A percentile compares a stretch with the other conserved stretches of the same genome.
These are phyloP conservation scores for Butorides virescens DNA, from an alignment of 2,113 vertebrate species.

Conservation along the genomic window DNA sequence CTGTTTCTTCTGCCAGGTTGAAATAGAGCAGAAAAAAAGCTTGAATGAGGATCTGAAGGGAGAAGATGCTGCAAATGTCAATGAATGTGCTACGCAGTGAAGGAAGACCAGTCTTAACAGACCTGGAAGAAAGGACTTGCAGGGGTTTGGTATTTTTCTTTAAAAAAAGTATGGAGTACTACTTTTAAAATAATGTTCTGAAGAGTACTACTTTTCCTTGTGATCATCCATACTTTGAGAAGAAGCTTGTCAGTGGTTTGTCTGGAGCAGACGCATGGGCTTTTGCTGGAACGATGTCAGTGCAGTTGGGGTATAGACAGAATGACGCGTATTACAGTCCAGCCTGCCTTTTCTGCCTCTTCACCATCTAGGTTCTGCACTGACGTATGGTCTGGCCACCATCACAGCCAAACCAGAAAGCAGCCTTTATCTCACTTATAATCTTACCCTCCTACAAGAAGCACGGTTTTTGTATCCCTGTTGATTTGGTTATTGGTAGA, in stretches of 20 bases:
- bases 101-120: background rate
- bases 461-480: background rate
- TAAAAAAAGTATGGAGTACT: constrained; percentile 1
- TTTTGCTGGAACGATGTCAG: background rate
- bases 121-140: background rate
- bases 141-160: background rate
- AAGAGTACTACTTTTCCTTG: background rate
- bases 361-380: background rate
- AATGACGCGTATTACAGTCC: background rate
- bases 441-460: background rate
- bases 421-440: constrained; percentile 7
- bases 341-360: constrained; percentile 13
- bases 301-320: background rate
- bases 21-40: constrained; percentile 83
- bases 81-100: constrained; percentile 82
- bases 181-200: constrained; percentile 2
- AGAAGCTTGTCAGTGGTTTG: background rate
- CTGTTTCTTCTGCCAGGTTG: constrained; percentile 75
- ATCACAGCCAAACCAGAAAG: background rate
- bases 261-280: background rate
- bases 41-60: constrained; percentile 70
- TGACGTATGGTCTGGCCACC: constrained; percentile 2
- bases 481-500: background rate
- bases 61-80: constrained; percentile 69
- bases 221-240: background rate